phyloP scores from a whole-genome alignment of 2,888 invertebrate species.

The Phaedon cochleariae region DNA sequence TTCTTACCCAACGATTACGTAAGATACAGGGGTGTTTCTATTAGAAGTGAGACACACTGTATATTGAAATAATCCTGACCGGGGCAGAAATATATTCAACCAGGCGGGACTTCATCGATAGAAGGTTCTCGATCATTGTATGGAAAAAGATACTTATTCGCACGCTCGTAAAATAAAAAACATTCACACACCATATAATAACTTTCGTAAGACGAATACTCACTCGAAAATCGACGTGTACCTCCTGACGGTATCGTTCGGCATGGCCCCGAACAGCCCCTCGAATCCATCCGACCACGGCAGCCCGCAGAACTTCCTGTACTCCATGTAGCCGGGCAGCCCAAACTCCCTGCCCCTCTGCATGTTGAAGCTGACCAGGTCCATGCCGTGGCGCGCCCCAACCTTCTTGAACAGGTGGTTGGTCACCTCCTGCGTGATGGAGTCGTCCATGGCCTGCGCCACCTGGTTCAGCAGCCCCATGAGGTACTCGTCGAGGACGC shows the following conservation, averaged over 20 bases:
- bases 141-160: no score
- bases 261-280: slow-evolving; percentile 86
- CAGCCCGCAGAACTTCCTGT: slow-evolving; percentile 88
- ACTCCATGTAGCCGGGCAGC: slow-evolving; percentile 92
- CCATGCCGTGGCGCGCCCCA: slow-evolving; percentile 80
- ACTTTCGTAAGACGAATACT: no score
- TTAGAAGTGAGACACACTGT: no score
- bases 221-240: slow-evolving; percentile 86
- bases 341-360: slow-evolving; percentile 92
- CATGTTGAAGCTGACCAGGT: slow-evolving; percentile 92
- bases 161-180: no score
- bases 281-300: slow-evolving; percentile 80
- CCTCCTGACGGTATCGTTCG: slow-evolving; percentile 84
- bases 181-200: no score
- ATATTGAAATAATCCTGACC: no score
- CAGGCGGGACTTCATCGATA: no score
- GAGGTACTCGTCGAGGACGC: slow-evolving; percentile 89
- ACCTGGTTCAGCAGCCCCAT: slow-evolving; percentile 95
- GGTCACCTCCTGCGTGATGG: slow-evolving; percentile 89
- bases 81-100: no score
- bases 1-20: no score
- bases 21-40: no score
- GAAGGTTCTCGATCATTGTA: no score
- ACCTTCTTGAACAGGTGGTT: slow-evolving; percentile 91
- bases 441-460: slow-evolving; percentile 94